Percentiles rank a stretch among this genome's conserved stretches.
phyloP scores from a whole-genome alignment of 2,888 invertebrate genomes.

The Erebia epiphron region DNA sequence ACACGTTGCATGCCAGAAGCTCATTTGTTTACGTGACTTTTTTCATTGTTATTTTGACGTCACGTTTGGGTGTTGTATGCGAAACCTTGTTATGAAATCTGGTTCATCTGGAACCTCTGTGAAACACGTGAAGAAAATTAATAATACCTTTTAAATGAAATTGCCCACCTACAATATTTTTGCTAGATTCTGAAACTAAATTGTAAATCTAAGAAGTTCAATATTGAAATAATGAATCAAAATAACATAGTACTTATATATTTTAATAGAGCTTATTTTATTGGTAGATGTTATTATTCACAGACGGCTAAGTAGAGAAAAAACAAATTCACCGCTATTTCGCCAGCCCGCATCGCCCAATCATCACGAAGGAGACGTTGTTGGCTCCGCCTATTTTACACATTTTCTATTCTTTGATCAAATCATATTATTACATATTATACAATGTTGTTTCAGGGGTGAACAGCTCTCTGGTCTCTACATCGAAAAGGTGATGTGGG shows the following conservation, averaged over 20 bases:
- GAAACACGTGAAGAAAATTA: too few relatives aligned
- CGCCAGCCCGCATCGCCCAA: slow-evolving; percentile 40
- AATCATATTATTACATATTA: background rate
- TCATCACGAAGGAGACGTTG: slow-evolving; percentile 32
- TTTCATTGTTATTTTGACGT: slow-evolving; percentile 54
- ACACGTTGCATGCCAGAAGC: slow-evolving; percentile 57
- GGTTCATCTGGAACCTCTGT: too few relatives aligned
- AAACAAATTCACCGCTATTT: slow-evolving; percentile 38
- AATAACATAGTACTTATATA: background rate
- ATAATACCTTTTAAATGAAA: too few relatives aligned
- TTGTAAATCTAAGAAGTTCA: background rate
- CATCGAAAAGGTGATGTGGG: background rate
- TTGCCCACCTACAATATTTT: background rate
- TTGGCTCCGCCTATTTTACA: slow-evolving; percentile 54
- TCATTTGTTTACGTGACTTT: slow-evolving; percentile 55
- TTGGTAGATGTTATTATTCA: slow-evolving; percentile 35
- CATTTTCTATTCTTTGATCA: background rate
- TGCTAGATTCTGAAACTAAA: background rate
- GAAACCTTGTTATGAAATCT: background rate
- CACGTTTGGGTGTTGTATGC: slow-evolving; percentile 50
- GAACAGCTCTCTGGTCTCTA: background rate
- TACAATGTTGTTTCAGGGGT: slow-evolving; percentile 8
- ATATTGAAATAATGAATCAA: background rate
- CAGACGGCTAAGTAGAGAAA: slow-evolving; percentile 26
- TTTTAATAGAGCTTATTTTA: slow-evolving; percentile 15